Conservation (phyloP, 2,113 vertebrate genomes). For the Oenanthe oenanthe region DNA sequence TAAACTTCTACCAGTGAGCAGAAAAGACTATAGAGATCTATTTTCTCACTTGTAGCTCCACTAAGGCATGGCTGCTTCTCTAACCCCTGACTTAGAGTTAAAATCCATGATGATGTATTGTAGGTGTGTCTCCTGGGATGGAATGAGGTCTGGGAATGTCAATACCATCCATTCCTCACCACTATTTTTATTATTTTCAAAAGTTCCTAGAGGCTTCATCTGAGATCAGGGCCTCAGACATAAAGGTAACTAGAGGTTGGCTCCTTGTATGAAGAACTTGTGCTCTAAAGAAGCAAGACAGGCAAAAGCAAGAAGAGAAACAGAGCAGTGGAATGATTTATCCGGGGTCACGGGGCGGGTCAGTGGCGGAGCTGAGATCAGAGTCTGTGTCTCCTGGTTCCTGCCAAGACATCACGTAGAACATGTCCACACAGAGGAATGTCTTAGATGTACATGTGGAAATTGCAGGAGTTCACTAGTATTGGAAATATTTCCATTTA, state of each 20-base stretch:
- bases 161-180: neutral
- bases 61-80: neutral
- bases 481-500: slow-evolving; percentile 35
- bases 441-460: slow-evolving; percentile 17
- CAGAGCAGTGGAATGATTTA: slow-evolving; percentile 55
- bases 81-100: neutral
- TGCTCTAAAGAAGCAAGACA: neutral
- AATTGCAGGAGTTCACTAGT: neutral
- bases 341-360: slow-evolving; percentile 35
- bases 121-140: neutral
- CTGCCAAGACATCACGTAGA: slow-evolving; percentile 48
- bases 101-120: neutral
- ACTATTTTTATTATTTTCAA: neutral
- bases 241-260: neutral
- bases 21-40: neutral
- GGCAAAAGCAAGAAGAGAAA: slow-evolving; percentile 21
- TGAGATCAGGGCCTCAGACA: neutral
- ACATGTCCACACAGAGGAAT: slow-evolving; percentile 42
- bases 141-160: neutral
- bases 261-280: neutral
- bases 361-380: neutral
- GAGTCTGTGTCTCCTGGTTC: slow-evolving; percentile 26
- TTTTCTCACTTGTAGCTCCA: neutral
- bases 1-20: neutral
- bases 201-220: neutral